These are phyloP conservation scores for Drosophila falleni DNA, from an alignment of 2,888 invertebrate species.

Conservation along the genomic window DNA sequence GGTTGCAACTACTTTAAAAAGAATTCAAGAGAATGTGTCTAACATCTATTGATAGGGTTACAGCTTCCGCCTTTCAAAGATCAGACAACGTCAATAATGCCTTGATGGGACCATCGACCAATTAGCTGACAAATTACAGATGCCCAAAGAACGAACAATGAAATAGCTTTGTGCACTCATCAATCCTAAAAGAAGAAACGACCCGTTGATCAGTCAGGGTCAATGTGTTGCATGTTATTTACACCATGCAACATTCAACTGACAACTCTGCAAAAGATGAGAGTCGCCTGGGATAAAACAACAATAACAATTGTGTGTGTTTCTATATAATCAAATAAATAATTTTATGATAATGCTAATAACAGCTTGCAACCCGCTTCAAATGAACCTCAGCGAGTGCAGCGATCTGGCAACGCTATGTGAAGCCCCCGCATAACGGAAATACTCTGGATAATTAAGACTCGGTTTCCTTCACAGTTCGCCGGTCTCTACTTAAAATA, in stretches of 20 bases:
- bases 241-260: constrained; percentile 26
- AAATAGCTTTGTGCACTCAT: constrained; percentile 50
- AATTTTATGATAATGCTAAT: constrained; percentile 58
- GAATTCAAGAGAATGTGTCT: background rate
- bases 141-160: constrained; percentile 59
- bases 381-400: constrained; percentile 34
- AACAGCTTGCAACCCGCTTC: constrained; percentile 24
- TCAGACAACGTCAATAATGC: constrained; percentile 26
- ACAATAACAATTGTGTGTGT: constrained; percentile 23
- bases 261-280: constrained; percentile 37
- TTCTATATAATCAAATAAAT: constrained; percentile 47
- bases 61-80: constrained; percentile 60
- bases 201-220: constrained; percentile 61
- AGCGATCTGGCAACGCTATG: constrained; percentile 33
- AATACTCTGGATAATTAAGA: constrained; percentile 39
- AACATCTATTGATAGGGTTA: background rate
- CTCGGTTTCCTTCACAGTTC: constrained; percentile 43
- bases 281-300: constrained; percentile 37
- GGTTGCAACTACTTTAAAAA: constrained; percentile 15
- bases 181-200: constrained; percentile 22
- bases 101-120: constrained; percentile 22
- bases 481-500: constrained; percentile 22
- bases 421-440: constrained; percentile 34
- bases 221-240: constrained; percentile 69
- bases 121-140: constrained; percentile 65